A percentile compares a stretch with the other conserved stretches of the same genome.
Conservation (phyloP, 2,888 invertebrate genomes). For the Euzetes globulus region DNA sequence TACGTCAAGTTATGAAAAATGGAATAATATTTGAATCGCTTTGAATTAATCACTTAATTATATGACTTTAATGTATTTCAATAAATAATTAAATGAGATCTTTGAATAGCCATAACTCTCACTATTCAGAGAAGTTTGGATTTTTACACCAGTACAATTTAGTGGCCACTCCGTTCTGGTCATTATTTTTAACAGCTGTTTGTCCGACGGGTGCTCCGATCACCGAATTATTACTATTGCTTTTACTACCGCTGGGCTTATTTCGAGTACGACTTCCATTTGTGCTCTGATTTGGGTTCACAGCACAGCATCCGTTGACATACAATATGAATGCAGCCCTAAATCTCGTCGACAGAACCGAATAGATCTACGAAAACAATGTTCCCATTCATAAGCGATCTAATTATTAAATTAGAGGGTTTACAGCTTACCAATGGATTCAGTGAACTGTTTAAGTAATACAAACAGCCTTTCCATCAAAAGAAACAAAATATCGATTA, state of each 20-base stretch:
- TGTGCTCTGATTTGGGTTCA: background rate
- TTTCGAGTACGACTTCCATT: background rate
- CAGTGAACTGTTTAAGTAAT: conserved; percentile 34
- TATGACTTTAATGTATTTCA: background rate
- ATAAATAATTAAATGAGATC: background rate
- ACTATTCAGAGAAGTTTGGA: background rate
- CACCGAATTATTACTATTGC: conserved; percentile 30
- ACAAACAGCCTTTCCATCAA: conserved; percentile 27
- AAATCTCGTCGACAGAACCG: conserved; percentile 43
- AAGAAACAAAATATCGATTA: background rate
- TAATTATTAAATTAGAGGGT: background rate
- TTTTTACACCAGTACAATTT: conserved; percentile 34
- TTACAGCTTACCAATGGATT: conserved; percentile 34
- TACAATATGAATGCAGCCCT: conserved; percentile 43
- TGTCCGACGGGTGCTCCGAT: background rate
- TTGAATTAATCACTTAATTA: background rate
- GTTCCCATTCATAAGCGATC: background rate
- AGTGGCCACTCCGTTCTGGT: conserved; percentile 5
- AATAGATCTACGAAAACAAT: conserved; percentile 36
- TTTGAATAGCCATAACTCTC: background rate
- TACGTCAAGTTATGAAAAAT: background rate
- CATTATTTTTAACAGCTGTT: background rate
- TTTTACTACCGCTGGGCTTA: conserved; percentile 21
- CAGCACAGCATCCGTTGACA: conserved; percentile 31
- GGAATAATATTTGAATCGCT: background rate